phyloP scores from a whole-genome alignment of 2,888 invertebrate genomes.

The Glaucopsyche alexis region DNA sequence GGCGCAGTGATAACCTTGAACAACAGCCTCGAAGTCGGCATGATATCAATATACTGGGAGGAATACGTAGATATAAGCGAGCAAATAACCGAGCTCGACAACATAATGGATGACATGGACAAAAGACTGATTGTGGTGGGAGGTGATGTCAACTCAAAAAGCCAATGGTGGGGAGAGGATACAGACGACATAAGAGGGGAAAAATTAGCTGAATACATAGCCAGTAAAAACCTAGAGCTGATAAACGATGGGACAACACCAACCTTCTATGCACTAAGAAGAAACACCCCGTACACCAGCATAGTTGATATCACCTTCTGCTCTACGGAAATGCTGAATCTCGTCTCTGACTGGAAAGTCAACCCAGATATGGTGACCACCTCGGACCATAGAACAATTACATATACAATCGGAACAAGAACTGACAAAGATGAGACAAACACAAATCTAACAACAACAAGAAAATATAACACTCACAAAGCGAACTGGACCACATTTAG shows the following conservation, averaged over 20 bases:
- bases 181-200: neutral
- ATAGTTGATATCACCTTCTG: neutral
- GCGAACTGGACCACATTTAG: conserved; percentile 20
- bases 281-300: neutral
- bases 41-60: too few relatives aligned
- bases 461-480: conserved; percentile 29
- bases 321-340: neutral
- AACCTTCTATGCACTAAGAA: neutral
- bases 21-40: too few relatives aligned
- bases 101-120: neutral
- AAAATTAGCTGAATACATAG: neutral
- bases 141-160: conserved; percentile 24
- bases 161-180: conserved; percentile 25
- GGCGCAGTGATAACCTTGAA: too few relatives aligned
- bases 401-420: neutral
- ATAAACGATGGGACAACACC: neutral
- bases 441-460: neutral
- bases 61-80: too few relatives aligned
- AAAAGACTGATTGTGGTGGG: neutral
- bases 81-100: too few relatives aligned
- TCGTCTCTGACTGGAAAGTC: neutral
- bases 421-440: neutral
- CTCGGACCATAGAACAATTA: conserved; percentile 25
- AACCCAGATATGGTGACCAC: neutral
- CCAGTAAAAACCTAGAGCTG: neutral